Evolutionary conservation across 2,797 vertebrate species (phyloP), one percentile per base, ranked within the genome.

Genomic region (Taeniopygia guttata): DNA sequence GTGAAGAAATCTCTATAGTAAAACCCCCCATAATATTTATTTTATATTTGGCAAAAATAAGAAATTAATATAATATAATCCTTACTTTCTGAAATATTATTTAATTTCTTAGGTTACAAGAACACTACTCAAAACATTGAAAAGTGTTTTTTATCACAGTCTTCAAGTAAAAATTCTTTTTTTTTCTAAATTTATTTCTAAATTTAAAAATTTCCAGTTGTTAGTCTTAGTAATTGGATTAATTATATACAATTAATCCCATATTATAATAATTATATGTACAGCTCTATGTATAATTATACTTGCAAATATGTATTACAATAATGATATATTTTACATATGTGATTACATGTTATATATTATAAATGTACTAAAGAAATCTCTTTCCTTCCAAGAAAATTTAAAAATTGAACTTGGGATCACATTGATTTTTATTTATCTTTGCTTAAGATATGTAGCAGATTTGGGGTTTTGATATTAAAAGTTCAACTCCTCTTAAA

Each of bases 21-120:
- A 48, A 76, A 70, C 22, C 0, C 0, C 1, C 1, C 5, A 48
- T 6, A 67, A 23, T 4, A 56, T 30, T 64, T 30, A n/a, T 25
- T 64, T 78, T 40, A 15, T 45, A 29, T 67, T 64, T 42, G 6
- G 5, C 2, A 89, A 34, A 74, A 63, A 59, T 17, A 4, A 8
- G 25, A 36, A 73, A 45, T 32, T 16, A 48, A 20, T 72, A 29
- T 16, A 75, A 52, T 9, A 67, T 6, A 72, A 52, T 1, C 4
- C 49, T 21, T 64, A 40, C 0, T 75, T 78, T 72, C 20, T 51
- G 26, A 78, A 75, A 40, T 8, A 18, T 17, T 81, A 25, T 63
- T 59, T 55, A 10, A 45, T 45, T 67, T 60, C 7, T n/a, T 55
- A 32, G 3, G 1, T 64, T 52, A 73, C 15, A 22, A n/a, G 30